Base-by-base conservation (phyloP, 1,140 invertebrate genomes). In the Drosophila murphyi region DNA sequence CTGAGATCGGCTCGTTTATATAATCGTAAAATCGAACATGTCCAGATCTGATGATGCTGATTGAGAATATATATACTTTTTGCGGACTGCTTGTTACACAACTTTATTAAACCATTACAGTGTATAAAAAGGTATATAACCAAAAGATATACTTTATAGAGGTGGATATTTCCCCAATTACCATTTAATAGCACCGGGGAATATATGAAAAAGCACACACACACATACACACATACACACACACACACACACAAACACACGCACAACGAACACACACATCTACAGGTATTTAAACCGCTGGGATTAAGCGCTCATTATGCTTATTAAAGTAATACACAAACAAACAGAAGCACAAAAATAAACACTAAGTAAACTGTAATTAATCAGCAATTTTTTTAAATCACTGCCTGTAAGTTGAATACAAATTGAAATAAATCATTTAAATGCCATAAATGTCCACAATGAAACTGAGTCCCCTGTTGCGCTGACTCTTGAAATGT, bases 401-500 rank as follows among this genome's bases (percentile, higher is more conserved):
- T 3, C 34, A 29, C 20, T 48, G 35, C 29, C 48, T 62, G 10
- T n/a, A 35, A 6, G 4, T 12, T 32, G 29, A 48, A n/a, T 31
- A 37, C 7, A 59, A 55, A 59, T 12, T 6, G 7, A 39, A 43
- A 43, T 34, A 20, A 8, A 48, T 41, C 3, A 39, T 67, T 82
- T 80, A 85, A 78, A 78, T 71, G 45, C 92, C 92, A 72, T 93
- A 94, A n/a, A 94, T 45, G 31, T 93, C 91, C 6, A 94, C 90
- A 28, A 92, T 69, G 64, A 94, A 94, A 72, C 94, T 93, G 68
- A 94, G 94, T 1, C 93, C 93, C 39, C 93, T 92, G 31, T 92
- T 82, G 45, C 93, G 92, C 56, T 94, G 92, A 32, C 94, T 94
- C 72, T 94, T 94, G 71, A 94, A 94, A 59, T 90, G 92, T 0